These are phyloP conservation scores for Melipona quadrifasciata DNA, from an alignment of 1,140 invertebrate species.

Conservation along the genomic window DNA sequence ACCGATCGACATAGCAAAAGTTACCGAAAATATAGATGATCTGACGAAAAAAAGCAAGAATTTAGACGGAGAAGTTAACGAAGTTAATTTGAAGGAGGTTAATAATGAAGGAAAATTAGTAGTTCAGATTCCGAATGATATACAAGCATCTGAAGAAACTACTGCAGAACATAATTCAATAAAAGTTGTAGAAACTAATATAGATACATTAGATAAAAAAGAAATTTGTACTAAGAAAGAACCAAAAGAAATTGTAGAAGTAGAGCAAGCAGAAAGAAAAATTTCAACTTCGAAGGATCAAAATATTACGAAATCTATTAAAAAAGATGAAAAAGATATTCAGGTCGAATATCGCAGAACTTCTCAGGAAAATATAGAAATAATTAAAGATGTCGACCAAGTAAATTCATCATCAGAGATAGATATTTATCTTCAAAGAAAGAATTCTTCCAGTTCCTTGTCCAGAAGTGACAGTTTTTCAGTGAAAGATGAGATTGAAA, in stretches of 20 bases:
- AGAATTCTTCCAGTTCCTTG: constrained; percentile 46
- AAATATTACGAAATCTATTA: background rate
- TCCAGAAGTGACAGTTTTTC: constrained; percentile 73
- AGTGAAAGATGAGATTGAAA: constrained; percentile 77
- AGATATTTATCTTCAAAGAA: constrained; percentile 48
- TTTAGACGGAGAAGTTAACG: constrained; percentile 4
- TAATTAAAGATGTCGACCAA: constrained; percentile 53
- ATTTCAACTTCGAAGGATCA: background rate
- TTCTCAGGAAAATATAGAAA: constrained; percentile 58
- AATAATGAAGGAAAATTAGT: background rate
- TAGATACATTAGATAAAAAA: background rate
- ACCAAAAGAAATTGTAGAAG: background rate
- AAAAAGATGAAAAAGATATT: constrained; percentile 37
- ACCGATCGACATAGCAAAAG: constrained; percentile 60
- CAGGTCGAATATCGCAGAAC: constrained; percentile 55
- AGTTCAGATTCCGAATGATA: background rate
- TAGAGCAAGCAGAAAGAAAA: background rate
- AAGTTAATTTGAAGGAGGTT: background rate
- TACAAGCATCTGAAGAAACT: background rate
- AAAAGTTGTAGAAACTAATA: background rate
- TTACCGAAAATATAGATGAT: constrained; percentile 68
- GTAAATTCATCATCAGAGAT: constrained; percentile 14
- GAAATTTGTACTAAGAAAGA: background rate
- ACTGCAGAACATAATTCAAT: background rate
- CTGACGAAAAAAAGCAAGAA: constrained; percentile 65